Conservation (phyloP, 2,797 vertebrate species). For the Phalanger gymnotis region DNA sequence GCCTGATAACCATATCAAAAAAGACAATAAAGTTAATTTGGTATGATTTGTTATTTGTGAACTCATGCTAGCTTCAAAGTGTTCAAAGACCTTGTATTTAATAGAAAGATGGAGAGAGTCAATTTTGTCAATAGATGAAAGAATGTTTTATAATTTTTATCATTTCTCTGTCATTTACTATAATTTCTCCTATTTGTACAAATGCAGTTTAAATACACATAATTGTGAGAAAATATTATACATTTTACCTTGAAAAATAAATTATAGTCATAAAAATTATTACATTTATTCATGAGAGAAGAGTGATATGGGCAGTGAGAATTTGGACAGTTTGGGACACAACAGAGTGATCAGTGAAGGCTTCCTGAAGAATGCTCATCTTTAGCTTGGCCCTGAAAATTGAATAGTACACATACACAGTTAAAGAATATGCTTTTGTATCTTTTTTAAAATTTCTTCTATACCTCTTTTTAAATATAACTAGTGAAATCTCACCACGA, state of each 20-base stretch:
- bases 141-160: background rate
- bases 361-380: background rate
- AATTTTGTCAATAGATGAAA: background rate
- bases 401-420: background rate
- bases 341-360: background rate
- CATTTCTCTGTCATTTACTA: background rate
- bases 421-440: background rate
- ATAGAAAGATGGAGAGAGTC: background rate
- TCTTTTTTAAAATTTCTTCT: background rate
- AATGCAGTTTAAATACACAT: background rate
- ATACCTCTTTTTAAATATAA: background rate
- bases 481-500: background rate
- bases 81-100: background rate
- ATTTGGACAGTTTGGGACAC: background rate
- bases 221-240: background rate
- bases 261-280: background rate
- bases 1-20: background rate
- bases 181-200: background rate
- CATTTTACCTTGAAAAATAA: background rate
- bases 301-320: background rate
- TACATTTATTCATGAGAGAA: background rate
- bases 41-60: background rate
- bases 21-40: background rate
- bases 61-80: background rate
- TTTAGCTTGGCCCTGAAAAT: background rate